Conservation (phyloP, 1,140 invertebrate genomes). For the Andricus grossulariae region DNA sequence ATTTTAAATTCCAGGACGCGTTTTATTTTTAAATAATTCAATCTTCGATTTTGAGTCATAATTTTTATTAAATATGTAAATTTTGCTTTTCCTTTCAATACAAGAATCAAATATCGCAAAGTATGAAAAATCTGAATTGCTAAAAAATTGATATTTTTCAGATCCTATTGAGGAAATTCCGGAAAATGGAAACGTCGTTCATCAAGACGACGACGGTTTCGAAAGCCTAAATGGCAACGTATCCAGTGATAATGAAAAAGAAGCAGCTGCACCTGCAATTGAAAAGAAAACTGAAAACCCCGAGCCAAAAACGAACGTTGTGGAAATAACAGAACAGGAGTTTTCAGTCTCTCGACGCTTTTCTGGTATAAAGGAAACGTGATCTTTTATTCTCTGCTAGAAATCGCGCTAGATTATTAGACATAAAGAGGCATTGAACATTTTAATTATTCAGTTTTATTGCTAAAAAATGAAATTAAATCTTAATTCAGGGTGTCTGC, state of each 20-base stretch:
- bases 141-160: slow-evolving; percentile 12
- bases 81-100: no score
- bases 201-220: slow-evolving; percentile 87
- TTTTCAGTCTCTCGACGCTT: background rate
- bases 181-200: slow-evolving; percentile 56
- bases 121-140: background rate
- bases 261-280: slow-evolving; percentile 35
- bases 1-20: no score
- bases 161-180: slow-evolving; percentile 46
- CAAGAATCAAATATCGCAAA: background rate
- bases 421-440: no score
- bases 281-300: slow-evolving; percentile 17
- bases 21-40: no score
- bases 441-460: background rate
- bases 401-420: background rate
- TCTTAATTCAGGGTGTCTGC: no score
- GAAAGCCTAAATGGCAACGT: slow-evolving; percentile 90
- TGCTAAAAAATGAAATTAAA: background rate
- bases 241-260: slow-evolving; percentile 81
- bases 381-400: background rate
- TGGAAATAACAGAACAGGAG: slow-evolving; percentile 1
- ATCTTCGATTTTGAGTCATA: no score
- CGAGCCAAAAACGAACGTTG: background rate
- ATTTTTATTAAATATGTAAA: no score
- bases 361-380: background rate